phyloP scores from a whole-genome alignment of 2,888 invertebrate genomes.

The Oxytorus armatus region DNA sequence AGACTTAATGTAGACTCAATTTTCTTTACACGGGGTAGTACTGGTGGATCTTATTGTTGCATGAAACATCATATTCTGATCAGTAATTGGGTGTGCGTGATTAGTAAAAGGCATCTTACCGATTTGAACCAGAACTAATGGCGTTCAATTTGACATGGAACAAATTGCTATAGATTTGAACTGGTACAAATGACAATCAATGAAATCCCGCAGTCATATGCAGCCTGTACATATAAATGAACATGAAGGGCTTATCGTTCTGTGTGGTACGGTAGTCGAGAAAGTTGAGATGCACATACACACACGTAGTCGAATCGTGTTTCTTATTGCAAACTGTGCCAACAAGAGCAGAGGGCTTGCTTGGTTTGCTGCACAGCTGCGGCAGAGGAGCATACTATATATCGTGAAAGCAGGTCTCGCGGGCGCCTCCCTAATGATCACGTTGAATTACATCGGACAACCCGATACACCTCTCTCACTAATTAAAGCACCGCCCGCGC shows the following conservation, averaged over 20 bases:
- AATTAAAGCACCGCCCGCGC: conserved; percentile 52
- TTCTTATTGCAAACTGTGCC: conserved; percentile 55
- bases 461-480: conserved; percentile 62
- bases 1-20: too few species aligned
- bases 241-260: neutral
- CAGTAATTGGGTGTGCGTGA: too few species aligned
- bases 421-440: conserved; percentile 63
- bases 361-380: conserved; percentile 35
- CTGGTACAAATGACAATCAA: neutral
- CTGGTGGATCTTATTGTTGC: too few species aligned
- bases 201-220: neutral
- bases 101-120: too few species aligned
- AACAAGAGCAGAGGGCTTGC: conserved; percentile 29
- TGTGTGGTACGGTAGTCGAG: conserved; percentile 2
- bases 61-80: too few species aligned
- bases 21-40: too few species aligned
- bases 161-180: neutral
- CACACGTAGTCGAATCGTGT: conserved; percentile 23
- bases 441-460: conserved; percentile 66
- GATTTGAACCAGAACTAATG: neutral
- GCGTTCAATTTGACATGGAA: too few species aligned
- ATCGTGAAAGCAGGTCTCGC: conserved; percentile 40
- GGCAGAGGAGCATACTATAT: conserved; percentile 13
- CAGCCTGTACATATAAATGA: neutral
- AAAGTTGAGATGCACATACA: conserved; percentile 16